A percentile compares a stretch with the other conserved stretches of the same genome.
These are phyloP conservation scores for Solea solea DNA, from an alignment of 2,113 vertebrate species.

Conservation along the genomic window DNA sequence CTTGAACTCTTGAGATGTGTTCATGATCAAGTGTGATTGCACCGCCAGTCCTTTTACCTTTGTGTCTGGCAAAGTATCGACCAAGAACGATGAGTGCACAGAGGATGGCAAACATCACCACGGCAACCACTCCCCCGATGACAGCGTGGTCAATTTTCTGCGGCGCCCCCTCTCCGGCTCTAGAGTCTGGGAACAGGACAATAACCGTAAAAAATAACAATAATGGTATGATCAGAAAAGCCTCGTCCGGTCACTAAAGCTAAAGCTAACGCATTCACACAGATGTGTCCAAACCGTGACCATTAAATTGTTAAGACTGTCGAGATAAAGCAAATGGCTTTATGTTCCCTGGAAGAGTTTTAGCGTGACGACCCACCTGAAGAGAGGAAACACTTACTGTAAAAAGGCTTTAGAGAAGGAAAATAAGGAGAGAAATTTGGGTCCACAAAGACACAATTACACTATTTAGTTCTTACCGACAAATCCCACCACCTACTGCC, in stretches of 20 bases:
- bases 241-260: slow-evolving; percentile 21
- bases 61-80: slow-evolving; percentile 99
- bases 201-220: slow-evolving; percentile 39
- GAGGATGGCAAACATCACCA: slow-evolving; percentile 98
- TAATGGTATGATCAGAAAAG: slow-evolving; percentile 50
- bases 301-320: slow-evolving; percentile 30
- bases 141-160: slow-evolving; percentile 97
- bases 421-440: too few relatives aligned
- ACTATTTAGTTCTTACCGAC: slow-evolving; percentile 16
- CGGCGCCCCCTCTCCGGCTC: slow-evolving; percentile 89
- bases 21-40: slow-evolving; percentile 64
- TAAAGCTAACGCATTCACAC: slow-evolving; percentile 25
- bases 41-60: slow-evolving; percentile 86
- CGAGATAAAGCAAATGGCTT: slow-evolving; percentile 30
- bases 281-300: slow-evolving; percentile 9
- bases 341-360: slow-evolving; percentile 43
- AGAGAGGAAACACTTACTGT: too few relatives aligned
- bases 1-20: slow-evolving; percentile 52
- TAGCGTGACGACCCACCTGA: too few relatives aligned
- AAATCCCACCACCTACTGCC: neutral
- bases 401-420: too few relatives aligned
- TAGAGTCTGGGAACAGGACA: slow-evolving; percentile 87
- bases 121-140: slow-evolving; percentile 96
- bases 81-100: slow-evolving; percentile 98
- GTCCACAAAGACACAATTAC: slow-evolving; percentile 33